These are phyloP conservation scores for Esox masquinongy DNA, from an alignment of 2,797 vertebrate species.

Conservation along the genomic window DNA sequence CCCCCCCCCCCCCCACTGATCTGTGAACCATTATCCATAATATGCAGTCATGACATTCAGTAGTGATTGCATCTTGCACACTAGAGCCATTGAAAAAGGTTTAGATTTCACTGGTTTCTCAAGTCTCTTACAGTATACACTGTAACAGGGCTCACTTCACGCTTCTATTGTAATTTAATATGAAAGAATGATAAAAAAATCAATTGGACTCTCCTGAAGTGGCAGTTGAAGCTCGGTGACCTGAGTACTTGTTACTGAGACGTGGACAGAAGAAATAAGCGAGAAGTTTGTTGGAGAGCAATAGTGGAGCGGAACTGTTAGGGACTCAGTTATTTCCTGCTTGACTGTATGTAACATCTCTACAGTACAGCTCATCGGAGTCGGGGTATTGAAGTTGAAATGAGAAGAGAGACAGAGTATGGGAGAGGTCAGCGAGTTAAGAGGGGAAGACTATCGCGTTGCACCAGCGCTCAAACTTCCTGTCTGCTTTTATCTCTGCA, in stretches of 20 bases:
- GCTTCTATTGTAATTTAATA: constrained; percentile 23
- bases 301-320: neutral
- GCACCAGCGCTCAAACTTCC: constrained; percentile 75
- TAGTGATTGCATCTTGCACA: neutral
- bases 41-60: neutral
- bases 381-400: constrained; percentile 7
- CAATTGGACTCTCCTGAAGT: constrained; percentile 24
- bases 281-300: constrained; percentile 17
- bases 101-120: neutral
- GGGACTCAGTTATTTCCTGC: neutral
- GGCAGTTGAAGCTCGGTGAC: constrained; percentile 29
- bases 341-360: neutral
- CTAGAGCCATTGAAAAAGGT: neutral
- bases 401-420: constrained; percentile 19
- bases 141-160: constrained; percentile 37
- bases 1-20: neutral
- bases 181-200: constrained; percentile 35
- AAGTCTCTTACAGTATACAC: constrained; percentile 24
- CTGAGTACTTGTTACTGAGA: constrained; percentile 24
- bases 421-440: constrained; percentile 74
- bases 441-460: constrained; percentile 71
- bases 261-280: constrained; percentile 16
- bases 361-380: neutral
- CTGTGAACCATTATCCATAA: constrained; percentile 4
- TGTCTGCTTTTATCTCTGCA: constrained; percentile 75